These are phyloP conservation scores for Mya arenaria DNA, from an alignment of 1,140 invertebrate genomes.

Conservation along the genomic window DNA sequence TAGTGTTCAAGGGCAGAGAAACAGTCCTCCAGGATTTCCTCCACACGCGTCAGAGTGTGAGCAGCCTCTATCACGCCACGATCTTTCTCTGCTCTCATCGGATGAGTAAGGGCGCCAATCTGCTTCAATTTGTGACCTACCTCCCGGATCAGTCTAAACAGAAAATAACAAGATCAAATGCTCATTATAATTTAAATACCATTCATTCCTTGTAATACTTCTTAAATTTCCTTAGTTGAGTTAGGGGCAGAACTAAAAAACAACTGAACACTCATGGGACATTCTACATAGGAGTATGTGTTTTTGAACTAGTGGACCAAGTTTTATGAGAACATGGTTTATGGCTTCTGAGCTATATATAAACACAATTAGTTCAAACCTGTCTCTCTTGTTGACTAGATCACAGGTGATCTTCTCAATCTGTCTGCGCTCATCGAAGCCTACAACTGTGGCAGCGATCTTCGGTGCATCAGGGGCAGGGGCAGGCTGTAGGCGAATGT, in stretches of 20 bases:
- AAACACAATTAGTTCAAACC: slow-evolving; percentile 55
- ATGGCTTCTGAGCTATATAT: too few relatives aligned
- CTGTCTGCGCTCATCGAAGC: slow-evolving; percentile 78
- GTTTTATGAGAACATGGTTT: too few relatives aligned
- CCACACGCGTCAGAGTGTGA: slow-evolving; percentile 75
- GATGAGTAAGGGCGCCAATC: slow-evolving; percentile 73
- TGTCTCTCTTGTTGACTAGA: slow-evolving; percentile 80
- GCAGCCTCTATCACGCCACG: slow-evolving; percentile 73
- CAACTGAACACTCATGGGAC: too few relatives aligned
- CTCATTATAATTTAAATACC: too few relatives aligned
- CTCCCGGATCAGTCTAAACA: slow-evolving; percentile 70
- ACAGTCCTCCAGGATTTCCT: slow-evolving; percentile 78
- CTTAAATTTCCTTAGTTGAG: too few relatives aligned
- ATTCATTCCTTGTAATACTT: too few relatives aligned
- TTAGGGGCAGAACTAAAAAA: too few relatives aligned
- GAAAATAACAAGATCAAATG: not conserved
- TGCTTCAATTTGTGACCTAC: slow-evolving; percentile 77
- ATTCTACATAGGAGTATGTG: too few relatives aligned
- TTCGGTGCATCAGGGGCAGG: slow-evolving; percentile 77
- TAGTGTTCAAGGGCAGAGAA: slow-evolving; percentile 75
- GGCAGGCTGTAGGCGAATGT: slow-evolving; percentile 75
- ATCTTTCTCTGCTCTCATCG: slow-evolving; percentile 73
- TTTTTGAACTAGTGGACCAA: too few relatives aligned
- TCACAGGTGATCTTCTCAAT: slow-evolving; percentile 80
- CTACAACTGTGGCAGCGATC: slow-evolving; percentile 77